Evolutionary conservation across 2,888 invertebrate genomes (phyloP), one percentile per base, ranked within the genome.

Genomic region (Ectemnius lituratus): DNA sequence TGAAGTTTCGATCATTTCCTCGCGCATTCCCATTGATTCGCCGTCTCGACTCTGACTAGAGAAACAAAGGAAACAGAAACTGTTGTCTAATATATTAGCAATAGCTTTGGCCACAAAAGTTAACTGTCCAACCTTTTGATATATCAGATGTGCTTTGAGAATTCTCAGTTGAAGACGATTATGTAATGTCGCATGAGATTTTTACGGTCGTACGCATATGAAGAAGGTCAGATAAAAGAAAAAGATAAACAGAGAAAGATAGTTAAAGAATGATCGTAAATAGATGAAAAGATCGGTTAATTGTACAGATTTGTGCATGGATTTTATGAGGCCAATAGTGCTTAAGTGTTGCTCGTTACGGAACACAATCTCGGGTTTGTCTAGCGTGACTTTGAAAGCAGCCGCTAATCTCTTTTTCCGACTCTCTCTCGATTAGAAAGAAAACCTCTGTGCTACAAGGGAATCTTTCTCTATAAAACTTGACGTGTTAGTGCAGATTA

Each of bases 241-340:
- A 23, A 23, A 23, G 3, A 23, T 1, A 20, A 20, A 20, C 1
- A 1, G n/a, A 20, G 20, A 23, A 23, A 23, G 2, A 3, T 2
- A 23, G 23, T 23, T 2, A 23, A 23, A 23, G 23, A 23, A 23
- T 23, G 23, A 23, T 23, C 20, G 20, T 2, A 1, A 2, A 20
- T 20, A 71, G 57, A 59, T n/a, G 23, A 63, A 80, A 58, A 70
- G 66, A 67, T 20, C 67, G 58, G 56, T 77, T 37, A 56, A 76
- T 75, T 82, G 82, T 82, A 81, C 75, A 77, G 72, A 81, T 74
- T 79, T 80, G 69, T 82, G 82, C 82, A 82, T 82, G 82, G 75
- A 81, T 81, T 82, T 82, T 67, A 73, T 76, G 74, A 76, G 82
- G 77, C 79, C 77, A 73, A 73, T 82, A 81, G 82, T 76, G 81